phyloP scores from a whole-genome alignment of 2,888 invertebrate genomes.

The Aquatica leii region DNA sequence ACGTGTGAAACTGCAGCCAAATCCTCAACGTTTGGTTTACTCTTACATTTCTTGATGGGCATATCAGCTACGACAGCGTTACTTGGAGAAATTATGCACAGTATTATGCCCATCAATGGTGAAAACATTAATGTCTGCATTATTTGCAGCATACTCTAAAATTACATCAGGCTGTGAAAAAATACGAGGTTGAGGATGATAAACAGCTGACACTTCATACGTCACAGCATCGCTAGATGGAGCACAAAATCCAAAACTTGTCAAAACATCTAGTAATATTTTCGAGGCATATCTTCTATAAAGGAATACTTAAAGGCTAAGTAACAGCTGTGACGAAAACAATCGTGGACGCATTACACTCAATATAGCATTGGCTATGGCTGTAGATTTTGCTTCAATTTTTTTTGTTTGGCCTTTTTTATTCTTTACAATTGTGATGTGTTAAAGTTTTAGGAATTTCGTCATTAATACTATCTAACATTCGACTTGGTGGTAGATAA shows the following conservation, averaged over 20 bases:
- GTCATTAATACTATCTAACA: conserved; percentile 33
- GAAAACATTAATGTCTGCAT: conserved; percentile 50
- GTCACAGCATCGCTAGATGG: conserved; percentile 42
- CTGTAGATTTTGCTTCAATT: conserved; percentile 13
- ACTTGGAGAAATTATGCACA: conserved; percentile 46
- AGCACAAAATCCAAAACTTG: conserved; percentile 40
- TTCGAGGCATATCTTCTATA: conserved; percentile 38
- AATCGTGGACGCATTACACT: conserved; percentile 40
- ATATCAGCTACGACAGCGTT: conserved; percentile 39
- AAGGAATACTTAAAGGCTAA: conserved; percentile 54
- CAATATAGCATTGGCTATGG: conserved; percentile 10
- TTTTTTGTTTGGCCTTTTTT: not conserved
- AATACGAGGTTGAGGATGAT: conserved; percentile 41
- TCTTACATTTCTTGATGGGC: conserved; percentile 19
- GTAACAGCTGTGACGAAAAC: conserved; percentile 49
- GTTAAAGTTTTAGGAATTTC: conserved; percentile 3
- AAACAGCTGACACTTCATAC: conserved; percentile 44
- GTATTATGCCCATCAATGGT: conserved; percentile 44
- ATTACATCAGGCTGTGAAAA: conserved; percentile 41
- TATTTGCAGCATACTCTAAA: conserved; percentile 48
- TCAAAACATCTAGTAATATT: conserved; percentile 39
- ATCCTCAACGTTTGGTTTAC: conserved; percentile 16
- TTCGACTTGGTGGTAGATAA: conserved; percentile 43
- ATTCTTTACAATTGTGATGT: conserved; percentile 12
- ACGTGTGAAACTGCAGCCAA: conserved; percentile 21